Conservation (phyloP, 2,113 vertebrate genomes). For the Malurus melanocephalus region DNA sequence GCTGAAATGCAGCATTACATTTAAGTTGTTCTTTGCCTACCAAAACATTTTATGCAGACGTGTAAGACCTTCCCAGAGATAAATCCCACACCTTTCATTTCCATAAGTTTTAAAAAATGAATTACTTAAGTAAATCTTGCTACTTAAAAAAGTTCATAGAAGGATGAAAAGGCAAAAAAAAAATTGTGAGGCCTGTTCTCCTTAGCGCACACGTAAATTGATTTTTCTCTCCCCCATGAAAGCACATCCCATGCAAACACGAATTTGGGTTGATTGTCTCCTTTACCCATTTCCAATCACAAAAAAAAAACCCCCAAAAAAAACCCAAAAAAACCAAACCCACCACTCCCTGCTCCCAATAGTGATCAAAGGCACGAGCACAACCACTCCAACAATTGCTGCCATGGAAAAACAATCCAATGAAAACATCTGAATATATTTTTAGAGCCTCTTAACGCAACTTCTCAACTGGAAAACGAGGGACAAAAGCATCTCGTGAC, state of each 20-base stretch:
- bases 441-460: slow-evolving; percentile 37
- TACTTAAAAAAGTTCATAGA: background rate
- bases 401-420: slow-evolving; percentile 30
- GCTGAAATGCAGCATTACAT: background rate
- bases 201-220: background rate
- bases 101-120: background rate
- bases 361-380: background rate
- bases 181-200: background rate
- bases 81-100: slow-evolving; percentile 36
- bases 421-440: slow-evolving; percentile 47
- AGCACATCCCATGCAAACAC: background rate
- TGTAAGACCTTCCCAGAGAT: background rate
- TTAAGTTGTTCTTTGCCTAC: slow-evolving; percentile 3
- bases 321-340: background rate
- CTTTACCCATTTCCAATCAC: slow-evolving; percentile 39
- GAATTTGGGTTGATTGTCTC: background rate
- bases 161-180: background rate
- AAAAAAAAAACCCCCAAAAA: background rate
- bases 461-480: slow-evolving; percentile 37
- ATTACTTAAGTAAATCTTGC: background rate
- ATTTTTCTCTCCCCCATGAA: background rate
- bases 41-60: background rate
- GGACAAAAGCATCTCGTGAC: slow-evolving; percentile 24
- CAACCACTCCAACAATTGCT: slow-evolving; percentile 45
- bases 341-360: slow-evolving; percentile 29